Evolutionary conservation across 2,888 invertebrate genomes (phyloP), one percentile per base, ranked within the genome.

Genomic region (Allophyes oxyacanthae): DNA sequence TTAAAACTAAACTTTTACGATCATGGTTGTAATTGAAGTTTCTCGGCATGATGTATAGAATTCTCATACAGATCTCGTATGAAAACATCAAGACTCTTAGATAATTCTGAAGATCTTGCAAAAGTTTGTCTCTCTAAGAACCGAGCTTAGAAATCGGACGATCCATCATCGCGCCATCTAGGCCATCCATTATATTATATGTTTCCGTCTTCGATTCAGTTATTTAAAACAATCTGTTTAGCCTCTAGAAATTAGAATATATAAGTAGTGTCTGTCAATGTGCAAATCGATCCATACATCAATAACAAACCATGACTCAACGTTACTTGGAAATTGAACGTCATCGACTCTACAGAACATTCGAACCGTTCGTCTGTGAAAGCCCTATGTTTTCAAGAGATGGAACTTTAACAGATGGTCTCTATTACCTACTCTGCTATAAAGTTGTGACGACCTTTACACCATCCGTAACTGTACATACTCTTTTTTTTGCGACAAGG

Each of bases 271-370:
- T 20, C 28, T 4, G 15, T 58, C 11, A 44, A 53, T 49, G 53
- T 48, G 50, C 46, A 55, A 57, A 57, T 58, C 44, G 40, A 62
- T 70, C 44, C 46, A 49, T 42, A 42, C 52, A 58, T 67, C 69
- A 52, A 63, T 58, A 63, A 50, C 25, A 20, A 3, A 50, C 11
- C 26, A 52, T 68, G 69, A 68, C n/a, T 64, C 69, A 64, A 42
- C 28, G 13, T 33, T 64, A 44, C 44, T 64, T 62, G 44, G 69
- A 42, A 64, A 28, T 45, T n/a, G n/a, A n/a, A n/a, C n/a, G n/a
- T n/a, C n/a, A n/a, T 64, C 69, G 63, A n/a, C 20, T 34, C 26
- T 14, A 44, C 37, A n/a, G n/a, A 68, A 62, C 48, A 40, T 14
- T 54, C 52, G 41, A 33, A 41, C 34, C 46, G 48, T 32, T n/a